Percentiles rank a stretch among this genome's conserved stretches.
These are phyloP conservation scores for Halichoeres trimaculatus DNA, from an alignment of 2,113 vertebrate genomes.

Conservation along the genomic window DNA sequence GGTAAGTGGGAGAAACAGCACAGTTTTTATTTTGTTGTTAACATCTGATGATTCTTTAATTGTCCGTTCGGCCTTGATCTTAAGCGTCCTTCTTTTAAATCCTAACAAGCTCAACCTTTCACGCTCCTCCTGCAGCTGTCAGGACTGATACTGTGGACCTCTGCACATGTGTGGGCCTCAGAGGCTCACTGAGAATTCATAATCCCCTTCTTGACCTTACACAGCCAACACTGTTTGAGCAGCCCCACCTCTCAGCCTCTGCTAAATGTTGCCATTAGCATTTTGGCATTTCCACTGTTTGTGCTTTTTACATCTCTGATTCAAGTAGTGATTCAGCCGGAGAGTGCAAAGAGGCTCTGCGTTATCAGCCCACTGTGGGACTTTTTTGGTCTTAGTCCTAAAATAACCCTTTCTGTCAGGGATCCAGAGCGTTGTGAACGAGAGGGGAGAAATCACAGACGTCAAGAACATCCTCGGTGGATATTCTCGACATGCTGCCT, in stretches of 20 bases:
- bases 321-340: slow-evolving; percentile 20
- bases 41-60: neutral
- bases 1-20: no score
- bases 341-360: slow-evolving; percentile 8
- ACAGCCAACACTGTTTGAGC: slow-evolving; percentile 75
- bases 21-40: neutral
- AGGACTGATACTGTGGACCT: slow-evolving; percentile 15
- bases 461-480: slow-evolving; percentile 49
- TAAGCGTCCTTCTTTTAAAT: neutral
- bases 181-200: slow-evolving; percentile 64
- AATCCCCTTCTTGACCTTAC: slow-evolving; percentile 76
- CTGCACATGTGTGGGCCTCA: slow-evolving; percentile 29
- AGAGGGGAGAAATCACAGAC: slow-evolving; percentile 31
- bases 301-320: slow-evolving; percentile 54
- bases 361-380: neutral
- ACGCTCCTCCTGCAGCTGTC: slow-evolving; percentile 18
- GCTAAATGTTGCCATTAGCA: slow-evolving; percentile 87
- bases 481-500: slow-evolving; percentile 63
- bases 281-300: slow-evolving; percentile 84
- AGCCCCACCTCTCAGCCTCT: slow-evolving; percentile 71
- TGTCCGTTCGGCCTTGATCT: neutral
- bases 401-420: slow-evolving; percentile 1
- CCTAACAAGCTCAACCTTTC: slow-evolving; percentile 6
- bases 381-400: slow-evolving; percentile 8
- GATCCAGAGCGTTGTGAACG: slow-evolving; percentile 3